A percentile compares a stretch with the other conserved stretches of the same genome.
Conservation (phyloP, 1,140 invertebrate genomes). For the Ceratoteleas bidentatus region DNA sequence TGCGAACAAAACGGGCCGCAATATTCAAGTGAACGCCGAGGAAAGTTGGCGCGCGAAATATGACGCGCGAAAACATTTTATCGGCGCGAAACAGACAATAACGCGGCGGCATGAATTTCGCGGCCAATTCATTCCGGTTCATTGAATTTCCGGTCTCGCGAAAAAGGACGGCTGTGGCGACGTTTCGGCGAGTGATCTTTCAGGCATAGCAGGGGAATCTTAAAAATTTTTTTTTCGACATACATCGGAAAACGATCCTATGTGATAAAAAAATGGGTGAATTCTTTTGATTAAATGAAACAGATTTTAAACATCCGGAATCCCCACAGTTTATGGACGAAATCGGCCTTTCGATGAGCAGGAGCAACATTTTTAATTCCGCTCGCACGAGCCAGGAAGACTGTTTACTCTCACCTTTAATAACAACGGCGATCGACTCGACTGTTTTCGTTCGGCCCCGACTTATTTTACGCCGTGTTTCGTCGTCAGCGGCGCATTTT, state of each 20-base stretch:
- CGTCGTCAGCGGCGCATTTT: slow-evolving; percentile 18
- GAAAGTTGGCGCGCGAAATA: slow-evolving; percentile 17
- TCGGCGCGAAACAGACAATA: slow-evolving; percentile 21
- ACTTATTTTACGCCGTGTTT: slow-evolving; percentile 56
- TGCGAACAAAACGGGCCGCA: slow-evolving; percentile 6
- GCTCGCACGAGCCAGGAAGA: slow-evolving; percentile 37
- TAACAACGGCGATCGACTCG: slow-evolving; percentile 65
- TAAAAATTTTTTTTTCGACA: too few species aligned
- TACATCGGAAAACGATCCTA: too few species aligned
- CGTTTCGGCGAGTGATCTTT: slow-evolving; percentile 41
- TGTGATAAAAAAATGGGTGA: too few species aligned
- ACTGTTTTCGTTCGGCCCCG: slow-evolving; percentile 51
- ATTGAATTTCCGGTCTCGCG: slow-evolving; percentile 38
- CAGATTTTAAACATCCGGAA: too few species aligned
- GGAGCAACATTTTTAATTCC: slow-evolving; percentile 50
- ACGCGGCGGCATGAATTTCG: slow-evolving; percentile 14
- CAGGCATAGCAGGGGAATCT: too few species aligned
- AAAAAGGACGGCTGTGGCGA: slow-evolving; percentile 22
- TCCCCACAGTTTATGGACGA: too few species aligned
- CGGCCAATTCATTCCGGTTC: slow-evolving; percentile 33
- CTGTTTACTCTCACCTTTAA: slow-evolving; percentile 62
- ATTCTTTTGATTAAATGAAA: too few species aligned
- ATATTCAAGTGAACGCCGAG: slow-evolving; percentile 14
- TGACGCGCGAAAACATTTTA: slow-evolving; percentile 11
- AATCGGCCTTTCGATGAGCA: slow-evolving; percentile 43